Conservation (phyloP, 2,113 vertebrate genomes). For the Todiramphus saurophagus region DNA sequence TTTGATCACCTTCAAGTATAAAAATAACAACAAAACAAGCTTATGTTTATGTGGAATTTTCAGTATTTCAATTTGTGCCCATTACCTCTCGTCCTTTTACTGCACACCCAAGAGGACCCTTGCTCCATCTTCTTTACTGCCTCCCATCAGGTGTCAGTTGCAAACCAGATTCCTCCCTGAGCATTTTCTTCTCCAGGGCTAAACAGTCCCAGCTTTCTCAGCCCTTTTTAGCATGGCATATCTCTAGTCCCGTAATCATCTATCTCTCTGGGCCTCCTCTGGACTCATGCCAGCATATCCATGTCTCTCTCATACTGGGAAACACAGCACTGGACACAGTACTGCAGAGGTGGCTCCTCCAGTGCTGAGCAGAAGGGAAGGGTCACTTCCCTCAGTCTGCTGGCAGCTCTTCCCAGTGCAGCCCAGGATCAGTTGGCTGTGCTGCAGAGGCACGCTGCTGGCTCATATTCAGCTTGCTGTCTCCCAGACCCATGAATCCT, state of each 20-base stretch:
- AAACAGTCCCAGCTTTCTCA: not conserved
- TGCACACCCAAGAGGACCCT: not conserved
- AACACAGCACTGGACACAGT: not conserved
- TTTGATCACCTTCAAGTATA: not conserved
- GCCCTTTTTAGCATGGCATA: not conserved
- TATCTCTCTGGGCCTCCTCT: not conserved
- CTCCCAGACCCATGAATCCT: not conserved
- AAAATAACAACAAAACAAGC: not conserved
- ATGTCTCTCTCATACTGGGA: not conserved
- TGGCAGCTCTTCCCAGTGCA: not conserved
- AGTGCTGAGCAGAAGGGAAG: not conserved
- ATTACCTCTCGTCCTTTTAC: not conserved
- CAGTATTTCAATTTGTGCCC: not conserved
- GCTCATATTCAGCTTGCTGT: not conserved
- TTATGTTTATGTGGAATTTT: not conserved
- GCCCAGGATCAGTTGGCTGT: not conserved
- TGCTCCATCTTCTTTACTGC: not conserved
- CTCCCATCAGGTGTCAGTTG: not conserved
- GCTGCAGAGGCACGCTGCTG: not conserved
- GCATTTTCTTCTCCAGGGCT: not conserved
- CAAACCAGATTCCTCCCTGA: not conserved
- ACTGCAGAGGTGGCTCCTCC: not conserved
- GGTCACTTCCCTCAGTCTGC: fast-evolving
- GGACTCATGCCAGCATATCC: not conserved
- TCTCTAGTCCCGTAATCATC: not conserved